These are phyloP conservation scores for Capreolus pygargus DNA, from an alignment of 2,113 vertebrate species.

Conservation along the genomic window DNA sequence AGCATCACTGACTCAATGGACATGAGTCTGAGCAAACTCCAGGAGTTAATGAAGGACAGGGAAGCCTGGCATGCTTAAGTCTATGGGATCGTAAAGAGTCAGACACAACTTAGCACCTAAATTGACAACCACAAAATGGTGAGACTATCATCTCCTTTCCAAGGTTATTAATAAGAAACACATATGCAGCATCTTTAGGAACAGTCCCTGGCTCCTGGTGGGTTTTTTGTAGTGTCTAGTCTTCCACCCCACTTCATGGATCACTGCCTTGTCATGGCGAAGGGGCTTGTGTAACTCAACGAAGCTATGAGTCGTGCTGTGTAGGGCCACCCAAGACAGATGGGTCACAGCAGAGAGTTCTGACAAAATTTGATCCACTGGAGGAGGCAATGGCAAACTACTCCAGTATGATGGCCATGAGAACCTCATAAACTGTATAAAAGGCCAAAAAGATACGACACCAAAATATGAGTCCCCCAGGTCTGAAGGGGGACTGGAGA, in stretches of 20 bases:
- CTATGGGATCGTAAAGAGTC: background rate
- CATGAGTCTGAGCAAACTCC: background rate
- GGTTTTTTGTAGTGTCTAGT: background rate
- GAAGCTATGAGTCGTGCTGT: background rate
- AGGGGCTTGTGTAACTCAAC: background rate
- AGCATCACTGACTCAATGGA: background rate
- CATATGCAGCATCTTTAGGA: background rate
- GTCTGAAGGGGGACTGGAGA: background rate
- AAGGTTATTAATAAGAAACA: background rate
- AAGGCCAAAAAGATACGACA: background rate
- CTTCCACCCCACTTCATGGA: background rate
- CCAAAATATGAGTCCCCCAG: background rate
- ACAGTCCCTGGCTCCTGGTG: background rate
- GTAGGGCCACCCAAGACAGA: background rate
- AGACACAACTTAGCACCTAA: background rate
- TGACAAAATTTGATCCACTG: background rate
- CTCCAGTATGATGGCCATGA: background rate
- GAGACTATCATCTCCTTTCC: background rate
- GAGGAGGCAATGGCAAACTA: background rate
- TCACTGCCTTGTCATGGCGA: background rate
- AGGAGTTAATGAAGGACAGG: background rate
- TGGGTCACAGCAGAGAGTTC: background rate
- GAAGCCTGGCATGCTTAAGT: background rate
- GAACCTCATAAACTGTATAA: background rate
- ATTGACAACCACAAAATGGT: background rate